Evolutionary conservation across 2,113 vertebrate species (phyloP), one percentile per base, ranked within the genome.

Genomic region (Sebastes fasciatus): DNA sequence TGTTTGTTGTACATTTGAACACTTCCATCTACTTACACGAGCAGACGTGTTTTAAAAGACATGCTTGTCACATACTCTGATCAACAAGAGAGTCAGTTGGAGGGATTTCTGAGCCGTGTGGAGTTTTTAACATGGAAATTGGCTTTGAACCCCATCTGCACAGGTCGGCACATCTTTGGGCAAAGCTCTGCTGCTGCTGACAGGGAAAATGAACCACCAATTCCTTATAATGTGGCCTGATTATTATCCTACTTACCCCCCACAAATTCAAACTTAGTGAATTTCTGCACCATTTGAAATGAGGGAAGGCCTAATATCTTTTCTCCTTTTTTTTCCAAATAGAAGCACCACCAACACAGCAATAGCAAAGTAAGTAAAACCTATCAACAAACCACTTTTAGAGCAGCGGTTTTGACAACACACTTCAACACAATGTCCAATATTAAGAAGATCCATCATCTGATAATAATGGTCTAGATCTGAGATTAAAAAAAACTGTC

Each of bases 81-180:
- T 95, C 94, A 94, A 84, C 85, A 78, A 86, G 79, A 86, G 79
- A 90, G 91, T 88, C 83, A 86, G 87, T 89, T 88, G 79, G 84
- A 90, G 82, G 91, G 94, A 92, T 91, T 90, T 93, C 77, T 88
- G 89, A 80, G 83, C 84, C 88, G 80, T 88, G 91, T 74, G 83
- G 92, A 93, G 91, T 95, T 96, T 96, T 95, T 95, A 95, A 96
- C 94, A 96, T 96, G 95, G 95, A 96, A 96, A 96, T 96, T 96
- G 96, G 93, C 94, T 96, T 94, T 96, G 96, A 96, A 95, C 95
- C 93, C 95, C 94, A 95, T 95, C 94, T 95, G 94, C 92, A 94
- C 94, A 95, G 96, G 96, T 96, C 95, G 93, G 74, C 93, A 95
- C 94, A 94, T 96, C 95, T 94, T 91, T 91, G 92, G 94, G 93